phyloP scores from a whole-genome alignment of 2,888 invertebrate genomes.

The Pecten maximus region DNA sequence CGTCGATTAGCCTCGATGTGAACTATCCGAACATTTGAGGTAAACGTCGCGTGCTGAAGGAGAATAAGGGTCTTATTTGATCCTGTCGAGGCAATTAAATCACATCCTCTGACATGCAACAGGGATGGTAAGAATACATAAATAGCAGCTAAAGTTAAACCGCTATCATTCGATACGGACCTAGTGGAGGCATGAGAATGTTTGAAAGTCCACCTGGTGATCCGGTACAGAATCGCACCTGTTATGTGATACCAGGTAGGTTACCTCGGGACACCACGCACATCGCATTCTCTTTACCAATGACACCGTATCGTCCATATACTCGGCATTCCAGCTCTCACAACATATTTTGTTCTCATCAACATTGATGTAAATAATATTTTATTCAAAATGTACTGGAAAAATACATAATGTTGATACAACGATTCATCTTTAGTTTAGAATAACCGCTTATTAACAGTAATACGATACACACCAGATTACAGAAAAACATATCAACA shows the following conservation, averaged over 20 bases:
- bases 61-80: slow-evolving; percentile 18
- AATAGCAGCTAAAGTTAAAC: background rate
- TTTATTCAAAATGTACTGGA: too few species aligned
- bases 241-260: background rate
- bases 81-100: slow-evolving; percentile 13
- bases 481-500: too few species aligned
- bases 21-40: slow-evolving; percentile 9
- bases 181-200: background rate
- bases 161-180: background rate
- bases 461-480: too few species aligned
- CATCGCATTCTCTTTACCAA: background rate
- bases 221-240: slow-evolving; percentile 9
- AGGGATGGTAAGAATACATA: slow-evolving; percentile 28
- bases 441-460: too few species aligned
- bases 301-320: background rate
- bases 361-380: background rate
- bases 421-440: too few species aligned
- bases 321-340: background rate
- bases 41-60: slow-evolving; percentile 4
- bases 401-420: too few species aligned
- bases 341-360: background rate
- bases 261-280: background rate
- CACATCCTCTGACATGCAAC: slow-evolving; percentile 12
- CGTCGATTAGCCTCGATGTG: slow-evolving; percentile 24
- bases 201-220: slow-evolving; percentile 4